Base-by-base conservation (phyloP, 1,140 invertebrate genomes). In the Phymorhynchus buccinoides region DNA sequence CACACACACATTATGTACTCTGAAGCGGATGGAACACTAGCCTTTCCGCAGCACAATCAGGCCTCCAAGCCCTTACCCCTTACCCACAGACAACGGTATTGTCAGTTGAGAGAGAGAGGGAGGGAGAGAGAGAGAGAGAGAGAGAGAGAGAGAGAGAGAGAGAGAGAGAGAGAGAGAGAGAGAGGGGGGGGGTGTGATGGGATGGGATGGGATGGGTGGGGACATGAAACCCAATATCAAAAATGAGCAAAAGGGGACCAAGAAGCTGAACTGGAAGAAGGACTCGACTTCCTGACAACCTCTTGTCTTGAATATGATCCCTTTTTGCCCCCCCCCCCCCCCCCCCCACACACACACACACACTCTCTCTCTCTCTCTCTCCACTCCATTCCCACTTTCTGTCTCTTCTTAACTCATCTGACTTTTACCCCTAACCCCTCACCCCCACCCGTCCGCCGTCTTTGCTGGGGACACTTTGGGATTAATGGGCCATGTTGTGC, bases 201-300 rank as follows among this genome's bases (percentile, higher is more conserved):
- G 71, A 6, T 2, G 71, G 22, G n/a, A 32, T 6, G 66, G n/a
- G 32, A 27, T 4, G 75, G 16, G 41, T 7, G 30, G 41, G 32
- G 41, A 75, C 71, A 75, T 75, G 71, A 75, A 75, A 75, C 71
- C 71, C 41, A 42, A 78, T 42, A 42, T 78, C 37, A 78, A 42
- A 42, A 78, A 42, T 41, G 39, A 78, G 75, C 37, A 42, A 78
- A 27, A 42, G 75, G 7, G 35, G 75, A 78, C 12, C 9, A 42
- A 78, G 75, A n/a, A 35, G 39, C 9, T 14, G 16, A 66, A 22
- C 9, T 7, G 68, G 68, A 35, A 18, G 68, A 32, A 32, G 62
- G 62, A 6, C 27, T 4, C 9, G 71, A 37, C n/a, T n/a, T n/a
- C n/a, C 44, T 62, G 56, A 62, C 56, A 62, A 62, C 56, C 6